Conservation (phyloP, 2,113 vertebrate species). For the Polypterus bichir region DNA sequence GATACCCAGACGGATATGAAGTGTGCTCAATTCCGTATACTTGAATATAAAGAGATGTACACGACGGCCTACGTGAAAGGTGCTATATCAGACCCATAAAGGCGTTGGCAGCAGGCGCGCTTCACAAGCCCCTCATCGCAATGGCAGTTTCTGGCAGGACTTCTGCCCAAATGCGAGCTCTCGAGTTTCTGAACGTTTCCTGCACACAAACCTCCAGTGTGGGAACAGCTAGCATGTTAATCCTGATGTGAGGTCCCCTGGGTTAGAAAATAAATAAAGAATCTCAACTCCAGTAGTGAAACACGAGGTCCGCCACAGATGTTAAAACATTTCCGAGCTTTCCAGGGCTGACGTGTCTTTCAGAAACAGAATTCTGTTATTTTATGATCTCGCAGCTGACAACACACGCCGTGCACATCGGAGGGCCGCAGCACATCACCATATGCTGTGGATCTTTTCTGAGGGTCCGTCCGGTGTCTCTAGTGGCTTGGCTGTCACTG, state of each 20-base stretch:
- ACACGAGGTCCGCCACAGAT: slow-evolving; percentile 1
- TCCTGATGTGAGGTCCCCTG: slow-evolving; percentile 4
- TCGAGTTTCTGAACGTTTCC: slow-evolving; percentile 8
- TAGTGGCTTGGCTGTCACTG: no score
- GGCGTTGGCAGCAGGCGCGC: no score
- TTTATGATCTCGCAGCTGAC: slow-evolving; percentile 1
- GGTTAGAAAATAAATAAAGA: neutral
- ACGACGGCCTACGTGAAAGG: no score
- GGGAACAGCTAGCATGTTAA: slow-evolving; percentile 7
- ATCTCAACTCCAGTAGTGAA: neutral
- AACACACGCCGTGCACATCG: neutral
- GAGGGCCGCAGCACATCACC: neutral
- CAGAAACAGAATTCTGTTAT: slow-evolving; percentile 1
- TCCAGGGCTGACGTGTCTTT: neutral
- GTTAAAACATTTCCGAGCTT: slow-evolving; percentile 1
- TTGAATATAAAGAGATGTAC: no score
- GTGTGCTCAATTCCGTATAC: no score
- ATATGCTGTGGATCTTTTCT: no score
- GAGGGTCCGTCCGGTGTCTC: no score
- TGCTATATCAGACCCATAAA: no score
- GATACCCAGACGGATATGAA: no score
- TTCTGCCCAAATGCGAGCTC: neutral
- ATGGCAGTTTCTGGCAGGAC: no score
- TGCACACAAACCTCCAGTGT: slow-evolving; percentile 3
- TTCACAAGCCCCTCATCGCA: no score